Base-by-base conservation (phyloP, 2,113 vertebrate genomes). In the Erythrolamprus reginae region DNA sequence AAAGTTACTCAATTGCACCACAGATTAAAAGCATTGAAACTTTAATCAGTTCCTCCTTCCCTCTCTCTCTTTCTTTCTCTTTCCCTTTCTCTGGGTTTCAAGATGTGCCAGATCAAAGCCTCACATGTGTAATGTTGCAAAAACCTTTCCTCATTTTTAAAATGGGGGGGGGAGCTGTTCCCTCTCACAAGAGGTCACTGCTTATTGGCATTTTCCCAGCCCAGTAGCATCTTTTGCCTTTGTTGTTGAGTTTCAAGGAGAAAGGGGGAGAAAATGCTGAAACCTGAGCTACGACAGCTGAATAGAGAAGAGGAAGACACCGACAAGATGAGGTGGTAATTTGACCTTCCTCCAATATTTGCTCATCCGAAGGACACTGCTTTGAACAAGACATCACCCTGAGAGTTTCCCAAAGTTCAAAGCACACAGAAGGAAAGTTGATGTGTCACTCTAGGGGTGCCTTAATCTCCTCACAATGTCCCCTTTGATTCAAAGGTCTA, bases 371-470 rank as follows among this genome's bases (percentile, higher is more conserved):
- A 95, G 93, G 92, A 95, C 95, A 93, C 91, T 94, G 95, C 95
- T 96, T 96, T 96, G 95, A 96, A 96, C 95, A 96, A 91, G 26
- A 89, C 92, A 95, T 94, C 91, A 92, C 94, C 92, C 93, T 93
- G 94, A 91, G 91, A 96, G 93, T 87, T 4, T 52, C 94, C 95
- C 88, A 3, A 93, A 96, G 95, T 96, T 96, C 95, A 96, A 96
- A 96, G 95, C 88, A 94, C 94, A 93, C 58, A 89, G 1, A 88
- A 83, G 70, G 85, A 88, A 91, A 94, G 94, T 94, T 95, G 92
- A 38, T 8, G 92, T 96, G 94, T 95, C 91, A 89, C 94, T 96
- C 92, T 94, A 92, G 85, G 91, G 58, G 10, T 10, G 70, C 55
- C 84, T 93, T 95, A 96, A 96, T 95, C 95, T 95, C 96, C 96